Conservation (phyloP, 2,113 vertebrate genomes). For the Forbesichthys papilliferus region DNA sequence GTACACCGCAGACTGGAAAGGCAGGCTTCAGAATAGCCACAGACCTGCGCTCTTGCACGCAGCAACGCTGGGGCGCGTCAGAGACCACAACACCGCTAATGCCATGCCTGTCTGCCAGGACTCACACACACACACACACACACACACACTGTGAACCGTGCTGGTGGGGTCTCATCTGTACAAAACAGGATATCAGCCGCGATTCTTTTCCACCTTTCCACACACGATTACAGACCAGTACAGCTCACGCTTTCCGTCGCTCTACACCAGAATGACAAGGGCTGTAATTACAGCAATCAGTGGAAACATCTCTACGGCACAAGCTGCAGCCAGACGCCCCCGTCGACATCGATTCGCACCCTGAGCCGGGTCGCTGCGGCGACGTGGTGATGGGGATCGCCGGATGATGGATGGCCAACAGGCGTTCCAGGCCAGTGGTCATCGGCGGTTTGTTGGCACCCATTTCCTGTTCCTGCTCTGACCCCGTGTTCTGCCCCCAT, state of each 20-base stretch:
- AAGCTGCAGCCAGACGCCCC: neutral
- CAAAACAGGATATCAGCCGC: conserved; percentile 41
- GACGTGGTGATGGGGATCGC: conserved; percentile 37
- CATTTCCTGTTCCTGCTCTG: conserved; percentile 60
- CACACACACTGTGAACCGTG: conserved; percentile 11
- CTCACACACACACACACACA: conserved; percentile 32
- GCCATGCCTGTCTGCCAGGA: conserved; percentile 64
- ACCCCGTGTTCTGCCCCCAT: conserved; percentile 62
- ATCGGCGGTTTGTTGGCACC: conserved; percentile 50
- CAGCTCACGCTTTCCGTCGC: conserved; percentile 9
- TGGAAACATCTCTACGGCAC: conserved; percentile 37
- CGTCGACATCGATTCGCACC: conserved; percentile 46
- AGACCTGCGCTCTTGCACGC: conserved; percentile 63
- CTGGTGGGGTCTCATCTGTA: conserved; percentile 61
- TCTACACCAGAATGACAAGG: conserved; percentile 30
- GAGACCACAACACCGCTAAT: conserved; percentile 63
- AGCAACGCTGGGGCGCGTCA: conserved; percentile 65
- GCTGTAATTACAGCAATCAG: conserved; percentile 63
- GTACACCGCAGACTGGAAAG: conserved; percentile 43
- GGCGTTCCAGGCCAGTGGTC: conserved; percentile 64
- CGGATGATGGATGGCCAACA: conserved; percentile 66
- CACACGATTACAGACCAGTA: conserved; percentile 44
- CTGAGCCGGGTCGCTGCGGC: conserved; percentile 18
- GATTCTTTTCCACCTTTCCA: conserved; percentile 58
- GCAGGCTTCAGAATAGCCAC: conserved; percentile 60